Base-by-base conservation (phyloP, 1,140 invertebrate genomes). In the Calephelis nemesis region DNA sequence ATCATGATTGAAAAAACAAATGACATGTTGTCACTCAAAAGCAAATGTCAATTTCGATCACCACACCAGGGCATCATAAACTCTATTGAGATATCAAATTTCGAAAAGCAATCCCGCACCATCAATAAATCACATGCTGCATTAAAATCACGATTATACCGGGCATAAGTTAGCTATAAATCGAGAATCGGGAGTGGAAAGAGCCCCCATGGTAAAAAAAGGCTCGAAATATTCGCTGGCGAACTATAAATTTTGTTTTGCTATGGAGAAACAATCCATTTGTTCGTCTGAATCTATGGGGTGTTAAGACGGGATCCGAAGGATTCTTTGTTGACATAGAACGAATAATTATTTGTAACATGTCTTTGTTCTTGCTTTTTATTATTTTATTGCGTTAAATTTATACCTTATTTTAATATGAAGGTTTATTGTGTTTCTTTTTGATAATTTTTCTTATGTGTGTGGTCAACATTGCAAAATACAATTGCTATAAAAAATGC, bases 101-200 rank as follows among this genome's bases (percentile, higher is more conserved):
- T 89, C 87, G 78, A 83, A 87, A 84, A 83, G 77, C 87, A 84
- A 87, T 88, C 80, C 81, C 75, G 84, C 74, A 68, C 78, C 76
- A 75, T 73, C 77, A 75, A 78, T 91, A 91, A 91, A 91, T 91
- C 88, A 85, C 72, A 47, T 74, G 58, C 65, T 66, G 81, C 87
- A 88, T 91, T 91, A 89, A 89, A 89, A 91, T 87, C 87, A 81
- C 83, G 88, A 88, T 91, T 89, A 89, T 87, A 81, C 84, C 74
- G 74, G 86, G 83, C 85, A 86, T 89, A 89, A 89, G 87, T 89
- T 87, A 74, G 79, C 85, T 78, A 88, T 89, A 91, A 84, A 89
- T 89, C 87, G 73, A 75, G 73, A 78, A 85, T 85, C 80, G 84
- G 74, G 67, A 75, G 74, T 65, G 72, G 78, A 84, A 81, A 81